Base-by-base conservation (phyloP, 2,888 invertebrate species). In the Diadegma fenestrale region DNA sequence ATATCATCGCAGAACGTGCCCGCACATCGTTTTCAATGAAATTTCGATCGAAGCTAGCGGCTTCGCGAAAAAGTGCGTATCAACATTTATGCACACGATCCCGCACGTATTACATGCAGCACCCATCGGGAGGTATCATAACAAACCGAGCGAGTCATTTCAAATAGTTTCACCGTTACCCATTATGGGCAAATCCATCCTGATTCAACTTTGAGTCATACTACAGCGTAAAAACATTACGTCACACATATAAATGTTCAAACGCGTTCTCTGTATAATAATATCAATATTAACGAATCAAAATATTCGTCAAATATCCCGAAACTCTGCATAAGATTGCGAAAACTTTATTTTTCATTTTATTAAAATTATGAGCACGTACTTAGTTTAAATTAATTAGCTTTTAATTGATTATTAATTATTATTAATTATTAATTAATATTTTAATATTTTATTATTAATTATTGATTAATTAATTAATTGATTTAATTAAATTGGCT, bases 11-110 rank as follows among this genome's bases (percentile, higher is more conserved):
- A 19, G 7, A 58, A 41, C 14, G 19, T 58, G 17, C 41, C 6
- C n/a, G n/a, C 66, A 30, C n/a, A n/a, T 26, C 30, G 45, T 33
- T 80, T 64, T 80, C 71, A 84, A 71, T 80, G 71, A 84, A 84
- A 75, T 76, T 76, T 76, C n/a, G 14, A 26, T 7, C 19, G n/a
- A 30, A 14, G 10, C 19, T 19, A 22, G 54, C 17, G 22, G 19
- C 12, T 26, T 12, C 26, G 12, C 19, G 54, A 51, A 41, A 66
- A 68, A n/a, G 58, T 43, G 68, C 58, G 33, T 68, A 43, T 26
- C 3, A 8, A 17, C 30, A 10, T 26, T 0, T 26, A 26, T 26
- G 26, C 22, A 58, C 26, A 26, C 58, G 14, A 58, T 14, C 8
- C 8, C 37, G 5, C 14, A 58, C 8, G n/a, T 2, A n/a, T 26